Evolutionary conservation across 2,113 vertebrate species (phyloP).

Genomic region (Amazona guildingii): DNA sequence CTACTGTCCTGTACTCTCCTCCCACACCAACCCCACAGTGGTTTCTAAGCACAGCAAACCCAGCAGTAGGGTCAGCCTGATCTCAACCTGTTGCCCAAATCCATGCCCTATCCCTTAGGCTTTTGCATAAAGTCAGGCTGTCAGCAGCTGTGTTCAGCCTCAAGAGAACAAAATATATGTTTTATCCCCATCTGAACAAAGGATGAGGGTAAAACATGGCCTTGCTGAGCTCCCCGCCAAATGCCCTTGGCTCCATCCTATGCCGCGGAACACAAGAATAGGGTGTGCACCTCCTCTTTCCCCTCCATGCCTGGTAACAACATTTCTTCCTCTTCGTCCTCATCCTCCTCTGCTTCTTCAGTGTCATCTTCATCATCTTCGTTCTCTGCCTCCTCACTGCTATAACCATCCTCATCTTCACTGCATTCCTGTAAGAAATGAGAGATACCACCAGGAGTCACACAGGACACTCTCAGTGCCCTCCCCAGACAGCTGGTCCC

Average conservation of each 20-base stretch:
- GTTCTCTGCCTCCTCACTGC: conserved; percentile 80
- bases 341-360: conserved; percentile 86
- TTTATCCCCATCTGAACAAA: background rate
- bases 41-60: background rate
- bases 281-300: conserved; percentile 89
- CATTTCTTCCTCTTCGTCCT: conserved; percentile 90
- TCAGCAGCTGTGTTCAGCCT: background rate
- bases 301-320: conserved; percentile 97
- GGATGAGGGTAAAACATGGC: background rate
- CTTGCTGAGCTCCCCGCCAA: background rate
- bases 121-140: background rate
- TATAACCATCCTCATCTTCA: conserved; percentile 84
- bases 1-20: background rate
- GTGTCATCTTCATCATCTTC: conserved; percentile 88
- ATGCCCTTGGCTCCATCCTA: background rate
- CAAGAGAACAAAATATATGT: background rate
- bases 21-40: fast-evolving
- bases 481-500: background rate
- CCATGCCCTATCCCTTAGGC: background rate
- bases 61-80: background rate
- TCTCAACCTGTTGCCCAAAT: background rate
- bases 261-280: background rate
- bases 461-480: background rate
- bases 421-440: conserved; percentile 85
- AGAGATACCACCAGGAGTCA: background rate